These are phyloP conservation scores for Polyploca ridens DNA, from an alignment of 2,888 invertebrate species.

Conservation along the genomic window DNA sequence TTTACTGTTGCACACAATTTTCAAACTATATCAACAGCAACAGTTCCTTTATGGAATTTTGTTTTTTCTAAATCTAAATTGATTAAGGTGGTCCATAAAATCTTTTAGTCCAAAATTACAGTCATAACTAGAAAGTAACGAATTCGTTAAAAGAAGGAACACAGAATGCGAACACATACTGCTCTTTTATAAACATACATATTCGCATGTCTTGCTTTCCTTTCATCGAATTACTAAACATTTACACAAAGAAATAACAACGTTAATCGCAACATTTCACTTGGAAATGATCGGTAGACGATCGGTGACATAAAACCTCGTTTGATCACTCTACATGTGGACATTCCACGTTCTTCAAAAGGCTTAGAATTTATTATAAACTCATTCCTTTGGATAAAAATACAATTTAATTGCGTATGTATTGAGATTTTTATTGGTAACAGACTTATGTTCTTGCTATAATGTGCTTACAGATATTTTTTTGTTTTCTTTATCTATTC, in stretches of 20 bases:
- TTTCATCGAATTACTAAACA: constrained; percentile 1
- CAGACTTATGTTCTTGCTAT: constrained; percentile 17
- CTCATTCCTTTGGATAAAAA: constrained; percentile 68
- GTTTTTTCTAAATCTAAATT: too few relatives aligned
- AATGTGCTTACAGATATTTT: too few relatives aligned
- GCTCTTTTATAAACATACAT: neutral
- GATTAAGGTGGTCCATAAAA: too few relatives aligned
- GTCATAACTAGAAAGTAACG: neutral
- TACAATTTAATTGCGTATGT: constrained; percentile 67
- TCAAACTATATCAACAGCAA: constrained; percentile 14
- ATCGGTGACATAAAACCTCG: constrained; percentile 23
- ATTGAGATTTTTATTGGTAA: constrained; percentile 34
- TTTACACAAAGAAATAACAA: constrained; percentile 11
- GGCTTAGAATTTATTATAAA: constrained; percentile 54
- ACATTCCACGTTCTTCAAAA: constrained; percentile 47
- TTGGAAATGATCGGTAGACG: constrained; percentile 11
- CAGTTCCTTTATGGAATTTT: too few relatives aligned
- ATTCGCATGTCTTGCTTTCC: neutral
- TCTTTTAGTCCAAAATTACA: too few relatives aligned
- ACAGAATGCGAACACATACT: neutral
- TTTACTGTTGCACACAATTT: constrained; percentile 10
- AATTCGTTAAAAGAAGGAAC: neutral
- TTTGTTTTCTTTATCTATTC: neutral
- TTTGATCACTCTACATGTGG: constrained; percentile 55
- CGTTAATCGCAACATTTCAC: neutral